Conservation (phyloP, 2,797 vertebrate species). For the Muraenolepis orangiensis region DNA sequence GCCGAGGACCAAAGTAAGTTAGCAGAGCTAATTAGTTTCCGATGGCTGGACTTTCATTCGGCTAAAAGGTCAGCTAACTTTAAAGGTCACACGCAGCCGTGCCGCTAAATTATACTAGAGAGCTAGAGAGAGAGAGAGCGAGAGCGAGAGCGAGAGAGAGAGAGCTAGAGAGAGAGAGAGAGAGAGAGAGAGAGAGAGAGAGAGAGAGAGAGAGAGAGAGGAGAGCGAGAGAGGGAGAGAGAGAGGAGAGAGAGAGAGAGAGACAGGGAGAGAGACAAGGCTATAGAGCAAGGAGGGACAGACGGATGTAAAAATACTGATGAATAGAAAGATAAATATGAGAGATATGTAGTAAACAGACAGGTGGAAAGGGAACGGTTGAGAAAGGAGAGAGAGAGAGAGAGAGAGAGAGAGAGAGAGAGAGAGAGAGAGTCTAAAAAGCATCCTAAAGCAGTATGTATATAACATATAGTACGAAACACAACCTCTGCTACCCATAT, state of each 20-base stretch:
- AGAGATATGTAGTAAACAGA: background rate
- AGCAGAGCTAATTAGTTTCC: constrained; percentile 71
- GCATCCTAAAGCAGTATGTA: no score
- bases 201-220: no score
- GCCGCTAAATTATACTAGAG: constrained; percentile 36
- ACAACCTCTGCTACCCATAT: constrained; percentile 37
- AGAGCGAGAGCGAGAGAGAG: no score
- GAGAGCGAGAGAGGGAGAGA: no score
- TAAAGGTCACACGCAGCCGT: constrained; percentile 67
- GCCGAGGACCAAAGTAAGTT: constrained; percentile 57
- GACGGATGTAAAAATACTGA: background rate
- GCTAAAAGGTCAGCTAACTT: constrained; percentile 70
- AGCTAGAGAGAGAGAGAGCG: no score
- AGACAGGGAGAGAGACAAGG: constrained; percentile 16
- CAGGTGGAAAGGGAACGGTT: background rate
- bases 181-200: no score
- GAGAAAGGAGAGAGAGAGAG: constrained; percentile 27
- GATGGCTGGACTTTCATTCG: constrained; percentile 69
- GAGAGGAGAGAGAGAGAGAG: no score
- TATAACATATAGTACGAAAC: constrained; percentile 39
- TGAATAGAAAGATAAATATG: background rate
- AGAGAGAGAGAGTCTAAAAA: constrained; percentile 17
- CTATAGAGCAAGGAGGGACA: background rate
- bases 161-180: no score
- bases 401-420: background rate